Evolutionary conservation across 2,888 invertebrate genomes (phyloP).

Genomic region (Dioctria linearis): DNA sequence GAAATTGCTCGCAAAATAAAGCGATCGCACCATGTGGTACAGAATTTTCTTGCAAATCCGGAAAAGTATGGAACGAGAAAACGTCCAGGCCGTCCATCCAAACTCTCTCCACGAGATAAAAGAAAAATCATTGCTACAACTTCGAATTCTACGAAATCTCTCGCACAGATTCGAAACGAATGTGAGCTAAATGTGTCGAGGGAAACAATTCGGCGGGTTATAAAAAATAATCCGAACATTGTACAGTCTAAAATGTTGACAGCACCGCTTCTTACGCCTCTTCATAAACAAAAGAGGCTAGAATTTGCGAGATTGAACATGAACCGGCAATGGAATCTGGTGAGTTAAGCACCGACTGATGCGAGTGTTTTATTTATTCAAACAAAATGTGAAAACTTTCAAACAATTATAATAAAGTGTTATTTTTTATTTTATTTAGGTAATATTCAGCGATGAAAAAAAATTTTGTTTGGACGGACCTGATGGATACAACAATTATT

Average conservation of each 20-base stretch:
- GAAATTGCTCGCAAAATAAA: too few relatives aligned
- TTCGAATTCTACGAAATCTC: too few relatives aligned
- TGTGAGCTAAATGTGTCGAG: too few relatives aligned
- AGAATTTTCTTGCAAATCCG: too few relatives aligned
- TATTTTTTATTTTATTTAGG: too few relatives aligned
- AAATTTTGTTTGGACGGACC: slow-evolving; percentile 54
- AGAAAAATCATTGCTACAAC: too few relatives aligned
- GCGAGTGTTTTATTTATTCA: neutral
- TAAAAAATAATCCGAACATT: neutral
- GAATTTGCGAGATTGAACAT: slow-evolving; percentile 10
- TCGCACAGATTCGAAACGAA: too few relatives aligned
- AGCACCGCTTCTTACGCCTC: neutral
- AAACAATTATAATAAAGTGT: neutral
- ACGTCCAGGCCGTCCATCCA: too few relatives aligned
- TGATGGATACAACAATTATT: slow-evolving; percentile 45
- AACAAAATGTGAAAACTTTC: neutral
- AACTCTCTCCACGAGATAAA: too few relatives aligned
- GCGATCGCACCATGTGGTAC: too few relatives aligned
- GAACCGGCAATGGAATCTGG: neutral
- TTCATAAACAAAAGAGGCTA: neutral
- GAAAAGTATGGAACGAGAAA: too few relatives aligned
- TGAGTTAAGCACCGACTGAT: neutral
- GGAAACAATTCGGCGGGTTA: neutral
- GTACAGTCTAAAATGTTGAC: neutral
- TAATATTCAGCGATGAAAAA: too few relatives aligned